Conservation (phyloP, 2,888 invertebrate species). For the Marronus borbonicus region DNA sequence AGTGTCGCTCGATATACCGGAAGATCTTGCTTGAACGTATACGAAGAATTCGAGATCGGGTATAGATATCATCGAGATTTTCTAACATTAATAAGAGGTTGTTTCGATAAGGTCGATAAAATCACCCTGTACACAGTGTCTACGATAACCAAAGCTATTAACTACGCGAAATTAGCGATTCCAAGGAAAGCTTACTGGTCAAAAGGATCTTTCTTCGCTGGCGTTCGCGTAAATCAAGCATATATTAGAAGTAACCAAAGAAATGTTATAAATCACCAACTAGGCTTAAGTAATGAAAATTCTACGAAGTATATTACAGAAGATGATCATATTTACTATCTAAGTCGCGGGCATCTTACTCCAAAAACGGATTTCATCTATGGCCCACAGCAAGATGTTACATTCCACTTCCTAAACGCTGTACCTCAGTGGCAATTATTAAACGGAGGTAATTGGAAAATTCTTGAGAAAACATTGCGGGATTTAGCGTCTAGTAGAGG, state of each 20-base stretch:
- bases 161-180: constrained; percentile 70
- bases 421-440: constrained; percentile 79
- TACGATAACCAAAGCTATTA: constrained; percentile 70
- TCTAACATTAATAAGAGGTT: constrained; percentile 72
- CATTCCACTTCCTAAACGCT: constrained; percentile 77
- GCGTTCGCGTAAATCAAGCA: constrained; percentile 59
- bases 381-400: constrained; percentile 73
- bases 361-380: constrained; percentile 77
- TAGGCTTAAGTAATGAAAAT: constrained; percentile 60
- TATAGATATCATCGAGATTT: constrained; percentile 71
- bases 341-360: constrained; percentile 76
- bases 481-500: constrained; percentile 66
- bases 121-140: constrained; percentile 73
- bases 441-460: constrained; percentile 75
- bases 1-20: constrained; percentile 68
- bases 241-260: constrained; percentile 63
- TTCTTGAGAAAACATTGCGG: constrained; percentile 71
- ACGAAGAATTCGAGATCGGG: constrained; percentile 70
- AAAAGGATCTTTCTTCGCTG: constrained; percentile 70
- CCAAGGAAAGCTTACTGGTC: constrained; percentile 69
- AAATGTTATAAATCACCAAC: constrained; percentile 61
- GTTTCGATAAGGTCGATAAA: constrained; percentile 72
- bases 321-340: constrained; percentile 62
- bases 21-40: constrained; percentile 67
- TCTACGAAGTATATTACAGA: constrained; percentile 70